Percentiles rank a stretch among this genome's conserved stretches.
These are phyloP conservation scores for Antigone vipio DNA, from an alignment of 2,113 vertebrate genomes.

Conservation along the genomic window DNA sequence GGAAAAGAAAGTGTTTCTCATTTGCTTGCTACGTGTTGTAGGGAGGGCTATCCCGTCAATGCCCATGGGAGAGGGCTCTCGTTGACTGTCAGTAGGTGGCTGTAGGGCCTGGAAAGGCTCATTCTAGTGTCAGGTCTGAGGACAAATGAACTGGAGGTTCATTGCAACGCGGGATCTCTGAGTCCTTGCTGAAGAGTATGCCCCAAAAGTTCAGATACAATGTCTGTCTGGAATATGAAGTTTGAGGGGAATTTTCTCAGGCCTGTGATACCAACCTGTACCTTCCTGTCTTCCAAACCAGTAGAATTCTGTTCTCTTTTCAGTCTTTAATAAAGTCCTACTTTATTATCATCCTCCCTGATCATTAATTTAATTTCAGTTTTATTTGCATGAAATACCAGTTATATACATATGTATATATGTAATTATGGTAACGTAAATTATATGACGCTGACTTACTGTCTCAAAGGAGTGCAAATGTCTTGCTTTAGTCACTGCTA, in stretches of 20 bases:
- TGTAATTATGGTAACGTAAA: background rate
- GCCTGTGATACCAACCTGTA: background rate
- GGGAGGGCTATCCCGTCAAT: background rate
- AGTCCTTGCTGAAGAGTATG: background rate
- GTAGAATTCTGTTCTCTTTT: background rate
- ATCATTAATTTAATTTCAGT: background rate
- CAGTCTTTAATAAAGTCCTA: background rate
- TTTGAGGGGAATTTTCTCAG: background rate
- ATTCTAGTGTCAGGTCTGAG: background rate
- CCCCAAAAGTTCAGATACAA: background rate
- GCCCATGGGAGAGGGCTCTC: background rate
- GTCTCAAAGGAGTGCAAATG: background rate
- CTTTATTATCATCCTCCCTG: background rate
- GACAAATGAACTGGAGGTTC: background rate
- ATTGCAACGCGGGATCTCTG: background rate
- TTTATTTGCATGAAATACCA: background rate
- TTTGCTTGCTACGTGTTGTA: background rate
- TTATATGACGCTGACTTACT: background rate
- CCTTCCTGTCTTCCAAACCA: background rate
- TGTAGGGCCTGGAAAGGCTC: background rate
- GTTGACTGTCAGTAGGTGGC: accelerated
- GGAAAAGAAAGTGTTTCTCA: background rate
- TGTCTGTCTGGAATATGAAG: background rate
- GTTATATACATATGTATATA: background rate
- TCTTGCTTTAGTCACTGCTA: background rate